Conservation (phyloP, 2,797 vertebrate species). For the Crossoptilon crossoptilon region DNA sequence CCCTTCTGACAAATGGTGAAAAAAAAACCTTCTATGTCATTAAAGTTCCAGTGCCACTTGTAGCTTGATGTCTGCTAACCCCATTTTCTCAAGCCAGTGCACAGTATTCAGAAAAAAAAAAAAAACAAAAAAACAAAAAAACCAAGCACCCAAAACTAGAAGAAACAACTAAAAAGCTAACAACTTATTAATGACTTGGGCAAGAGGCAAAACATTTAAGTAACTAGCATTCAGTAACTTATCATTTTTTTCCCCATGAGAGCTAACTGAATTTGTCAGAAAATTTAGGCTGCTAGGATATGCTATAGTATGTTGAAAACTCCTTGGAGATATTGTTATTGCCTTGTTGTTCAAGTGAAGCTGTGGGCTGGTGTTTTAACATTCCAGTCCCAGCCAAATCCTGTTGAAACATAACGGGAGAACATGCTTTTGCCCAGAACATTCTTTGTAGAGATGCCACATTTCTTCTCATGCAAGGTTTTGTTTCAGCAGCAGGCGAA, state of each 20-base stretch:
- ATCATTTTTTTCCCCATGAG: no score
- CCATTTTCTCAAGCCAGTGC: background rate
- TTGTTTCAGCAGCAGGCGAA: background rate
- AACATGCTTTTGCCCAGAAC: background rate
- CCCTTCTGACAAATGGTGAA: background rate
- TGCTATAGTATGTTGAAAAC: background rate
- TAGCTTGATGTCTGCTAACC: background rate
- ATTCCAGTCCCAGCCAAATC: background rate
- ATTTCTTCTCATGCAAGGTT: fast-evolving
- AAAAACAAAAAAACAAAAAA: background rate
- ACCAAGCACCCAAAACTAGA: background rate
- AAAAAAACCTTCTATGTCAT: background rate
- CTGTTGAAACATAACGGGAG: background rate
- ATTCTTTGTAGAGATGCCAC: background rate
- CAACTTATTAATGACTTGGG: background rate
- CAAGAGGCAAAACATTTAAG: background rate
- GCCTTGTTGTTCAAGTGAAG: background rate
- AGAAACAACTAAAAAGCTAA: background rate
- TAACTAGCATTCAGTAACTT: background rate
- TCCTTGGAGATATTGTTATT: background rate
- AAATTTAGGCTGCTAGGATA: background rate
- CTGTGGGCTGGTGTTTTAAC: background rate
- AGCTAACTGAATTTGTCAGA: background rate
- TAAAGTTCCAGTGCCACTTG: background rate
- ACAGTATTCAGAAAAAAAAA: background rate